Conservation (phyloP, 30 jellyfish, hydroid and myxozoan genomes). For the Rhopilema esculentum region DNA sequence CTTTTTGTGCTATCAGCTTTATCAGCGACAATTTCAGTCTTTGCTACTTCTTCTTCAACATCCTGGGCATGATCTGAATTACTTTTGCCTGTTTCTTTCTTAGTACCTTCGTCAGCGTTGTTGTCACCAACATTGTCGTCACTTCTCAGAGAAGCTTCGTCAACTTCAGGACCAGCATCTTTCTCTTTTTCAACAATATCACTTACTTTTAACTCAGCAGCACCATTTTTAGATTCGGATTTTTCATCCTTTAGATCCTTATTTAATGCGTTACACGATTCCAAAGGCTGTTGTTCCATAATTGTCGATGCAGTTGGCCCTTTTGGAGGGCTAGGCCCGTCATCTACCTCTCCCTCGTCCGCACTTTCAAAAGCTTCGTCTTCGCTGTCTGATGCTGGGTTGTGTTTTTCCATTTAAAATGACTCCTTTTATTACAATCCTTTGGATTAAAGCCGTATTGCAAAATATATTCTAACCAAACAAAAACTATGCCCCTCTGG, state of each 20-base stretch:
- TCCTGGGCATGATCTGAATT: neutral
- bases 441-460: neutral
- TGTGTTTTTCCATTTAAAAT: conserved; percentile 35
- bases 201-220: neutral
- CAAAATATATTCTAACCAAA: neutral
- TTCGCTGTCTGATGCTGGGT: conserved; percentile 56
- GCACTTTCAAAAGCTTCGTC: conserved; percentile 96
- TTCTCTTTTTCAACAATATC: neutral
- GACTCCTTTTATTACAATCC: neutral
- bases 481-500: neutral
- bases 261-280: neutral
- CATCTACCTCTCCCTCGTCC: conserved; percentile 83
- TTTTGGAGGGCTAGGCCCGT: conserved; percentile 35
- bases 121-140: neutral
- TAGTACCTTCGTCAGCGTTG: neutral
- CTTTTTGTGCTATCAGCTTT: neutral
- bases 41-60: neutral
- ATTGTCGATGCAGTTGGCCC: neutral
- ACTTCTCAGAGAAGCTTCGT: neutral
- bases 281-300: neutral
- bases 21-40: conserved; percentile 5
- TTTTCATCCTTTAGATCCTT: neutral
- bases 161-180: neutral
- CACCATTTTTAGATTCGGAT: neutral
- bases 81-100: neutral